Percentiles rank a stretch among this genome's conserved stretches.
These are phyloP conservation scores for Gerris lacustris DNA, from an alignment of 2,888 invertebrate species.

Conservation along the genomic window DNA sequence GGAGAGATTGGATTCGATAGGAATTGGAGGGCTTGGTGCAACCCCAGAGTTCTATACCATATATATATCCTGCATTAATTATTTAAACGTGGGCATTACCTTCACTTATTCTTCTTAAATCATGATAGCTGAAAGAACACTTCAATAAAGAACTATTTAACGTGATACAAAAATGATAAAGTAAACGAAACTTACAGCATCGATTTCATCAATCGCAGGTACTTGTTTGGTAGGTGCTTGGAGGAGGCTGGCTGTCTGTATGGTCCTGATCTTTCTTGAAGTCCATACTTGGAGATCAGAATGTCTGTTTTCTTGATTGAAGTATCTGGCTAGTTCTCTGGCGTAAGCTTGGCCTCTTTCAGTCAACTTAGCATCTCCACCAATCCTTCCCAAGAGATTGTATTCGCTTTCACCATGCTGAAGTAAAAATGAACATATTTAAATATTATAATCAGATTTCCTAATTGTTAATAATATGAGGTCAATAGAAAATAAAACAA, in stretches of 20 bases:
- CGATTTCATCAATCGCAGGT: conserved; percentile 79
- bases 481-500: conserved; percentile 20
- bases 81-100: too few species aligned
- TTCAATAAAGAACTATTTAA: too few species aligned
- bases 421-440: conserved; percentile 27
- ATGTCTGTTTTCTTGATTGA: conserved; percentile 52
- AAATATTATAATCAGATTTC: too few species aligned
- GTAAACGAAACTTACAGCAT: conserved; percentile 58
- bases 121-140: too few species aligned
- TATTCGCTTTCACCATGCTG: conserved; percentile 89
- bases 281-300: conserved; percentile 75
- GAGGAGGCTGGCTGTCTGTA: conserved; percentile 70
- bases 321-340: conserved; percentile 56
- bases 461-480: too few species aligned
- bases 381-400: conserved; percentile 80
- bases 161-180: too few species aligned
- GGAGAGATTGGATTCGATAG: too few species aligned
- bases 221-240: conserved; percentile 72
- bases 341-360: conserved; percentile 69
- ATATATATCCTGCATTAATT: too few species aligned
- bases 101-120: too few species aligned
- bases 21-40: too few species aligned
- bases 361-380: conserved; percentile 78
- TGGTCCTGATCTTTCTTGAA: conserved; percentile 74
- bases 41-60: too few species aligned